A percentile compares a stretch with the other conserved stretches of the same genome.
Conservation (phyloP, 2,113 vertebrate genomes). For the Mormoops blainvillei region DNA sequence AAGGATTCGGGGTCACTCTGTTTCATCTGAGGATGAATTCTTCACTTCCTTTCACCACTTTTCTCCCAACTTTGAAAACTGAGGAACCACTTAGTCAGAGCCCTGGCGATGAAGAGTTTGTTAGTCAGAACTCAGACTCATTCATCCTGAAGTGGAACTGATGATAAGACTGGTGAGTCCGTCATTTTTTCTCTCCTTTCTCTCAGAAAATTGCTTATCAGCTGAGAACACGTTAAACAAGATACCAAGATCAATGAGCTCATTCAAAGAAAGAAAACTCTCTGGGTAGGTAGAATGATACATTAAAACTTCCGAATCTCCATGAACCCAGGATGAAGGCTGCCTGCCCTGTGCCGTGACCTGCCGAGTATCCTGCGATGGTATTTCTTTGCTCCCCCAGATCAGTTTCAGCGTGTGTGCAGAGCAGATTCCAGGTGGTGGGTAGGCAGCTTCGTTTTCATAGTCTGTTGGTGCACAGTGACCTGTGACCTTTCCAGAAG, state of each 20-base stretch:
- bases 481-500: background rate
- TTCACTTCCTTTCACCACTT: background rate
- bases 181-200: background rate
- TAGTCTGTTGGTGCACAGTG: conserved; percentile 52
- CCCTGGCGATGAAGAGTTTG: background rate
- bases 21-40: background rate
- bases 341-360: conserved; percentile 10
- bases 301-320: background rate
- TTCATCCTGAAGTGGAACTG: background rate
- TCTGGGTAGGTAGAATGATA: background rate
- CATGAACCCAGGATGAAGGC: background rate
- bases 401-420: conserved; percentile 52
- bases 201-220: background rate
- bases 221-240: background rate
- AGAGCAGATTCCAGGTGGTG: conserved; percentile 50
- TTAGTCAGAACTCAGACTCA: background rate
- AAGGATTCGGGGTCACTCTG: background rate
- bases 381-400: conserved; percentile 57
- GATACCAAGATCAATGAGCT: background rate
- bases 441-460: conserved; percentile 59
- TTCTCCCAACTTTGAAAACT: background rate
- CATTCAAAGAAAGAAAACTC: background rate
- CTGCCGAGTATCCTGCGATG: conserved; percentile 52
- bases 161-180: background rate
- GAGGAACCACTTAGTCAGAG: background rate